A percentile compares a stretch with the other conserved stretches of the same genome.
phyloP scores from a whole-genome alignment of 2,113 vertebrate species.

The Tetrax tetrax region DNA sequence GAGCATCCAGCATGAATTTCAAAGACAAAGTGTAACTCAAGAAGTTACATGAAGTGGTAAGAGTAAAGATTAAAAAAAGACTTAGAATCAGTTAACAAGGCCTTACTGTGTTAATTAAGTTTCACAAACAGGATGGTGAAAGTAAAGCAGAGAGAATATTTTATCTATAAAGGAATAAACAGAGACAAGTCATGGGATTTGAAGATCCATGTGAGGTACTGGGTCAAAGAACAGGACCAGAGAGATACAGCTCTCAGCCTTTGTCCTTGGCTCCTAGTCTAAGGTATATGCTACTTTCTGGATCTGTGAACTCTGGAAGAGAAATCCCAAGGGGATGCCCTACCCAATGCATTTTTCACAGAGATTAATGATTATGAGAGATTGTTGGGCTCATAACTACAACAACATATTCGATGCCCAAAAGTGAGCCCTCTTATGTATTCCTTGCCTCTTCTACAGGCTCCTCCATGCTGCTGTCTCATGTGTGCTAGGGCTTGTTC shows the following conservation, averaged over 20 bases:
- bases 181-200: background rate
- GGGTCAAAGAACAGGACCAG: background rate
- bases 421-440: background rate
- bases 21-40: background rate
- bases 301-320: background rate
- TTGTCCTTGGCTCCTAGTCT: background rate
- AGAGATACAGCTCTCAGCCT: background rate
- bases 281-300: background rate
- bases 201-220: background rate
- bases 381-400: background rate
- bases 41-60: background rate
- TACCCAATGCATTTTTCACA: background rate
- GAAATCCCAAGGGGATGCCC: background rate
- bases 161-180: background rate
- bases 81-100: background rate
- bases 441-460: background rate
- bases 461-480: background rate
- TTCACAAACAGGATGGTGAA: background rate
- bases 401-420: background rate
- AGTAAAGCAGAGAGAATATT: background rate
- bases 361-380: background rate
- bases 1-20: background rate
- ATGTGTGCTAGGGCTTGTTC: background rate
- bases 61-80: background rate
- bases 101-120: background rate